Conservation (phyloP, 2,113 vertebrate species). For the Ammodytes dubius region DNA sequence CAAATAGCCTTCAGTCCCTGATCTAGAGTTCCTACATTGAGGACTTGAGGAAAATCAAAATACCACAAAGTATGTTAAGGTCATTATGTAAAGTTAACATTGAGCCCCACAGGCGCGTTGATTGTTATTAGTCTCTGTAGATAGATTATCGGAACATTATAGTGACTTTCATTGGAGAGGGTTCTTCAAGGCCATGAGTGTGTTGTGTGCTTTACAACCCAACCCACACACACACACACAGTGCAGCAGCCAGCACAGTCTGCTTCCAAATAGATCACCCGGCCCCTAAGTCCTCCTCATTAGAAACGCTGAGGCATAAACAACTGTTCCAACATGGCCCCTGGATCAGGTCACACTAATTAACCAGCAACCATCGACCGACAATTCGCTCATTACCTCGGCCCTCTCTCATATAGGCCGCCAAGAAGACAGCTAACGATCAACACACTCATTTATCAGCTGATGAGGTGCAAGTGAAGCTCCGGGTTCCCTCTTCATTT, state of each 20-base stretch:
- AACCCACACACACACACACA: constrained; percentile 91
- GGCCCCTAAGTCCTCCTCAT: constrained; percentile 75
- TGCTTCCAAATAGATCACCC: constrained; percentile 63
- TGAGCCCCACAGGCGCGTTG: constrained; percentile 28
- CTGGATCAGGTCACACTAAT: constrained; percentile 82
- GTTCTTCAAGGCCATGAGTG: constrained; percentile 83
- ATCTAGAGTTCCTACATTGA: constrained; percentile 6
- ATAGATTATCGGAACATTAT: constrained; percentile 63
- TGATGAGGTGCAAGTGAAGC: constrained; percentile 76
- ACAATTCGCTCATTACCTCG: constrained; percentile 79
- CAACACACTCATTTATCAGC: constrained; percentile 81
- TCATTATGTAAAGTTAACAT: constrained; percentile 57
- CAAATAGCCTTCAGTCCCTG: constrained; percentile 26
- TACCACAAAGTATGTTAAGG: constrained; percentile 21
- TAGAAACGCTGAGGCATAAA: constrained; percentile 74
- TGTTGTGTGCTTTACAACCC: constrained; percentile 75
- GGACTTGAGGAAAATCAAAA: constrained; percentile 38
- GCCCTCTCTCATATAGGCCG: constrained; percentile 73
- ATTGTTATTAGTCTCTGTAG: constrained; percentile 43
- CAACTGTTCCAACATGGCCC: constrained; percentile 75
- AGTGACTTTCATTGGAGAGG: constrained; percentile 53
- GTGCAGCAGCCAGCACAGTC: constrained; percentile 56
- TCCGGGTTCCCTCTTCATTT: constrained; percentile 67
- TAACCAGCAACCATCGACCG: constrained; percentile 78
- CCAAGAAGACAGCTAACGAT: constrained; percentile 80